Evolutionary conservation across 2,113 vertebrate genomes (phyloP).

Genomic region (Phrynocephalus versicolor): DNA sequence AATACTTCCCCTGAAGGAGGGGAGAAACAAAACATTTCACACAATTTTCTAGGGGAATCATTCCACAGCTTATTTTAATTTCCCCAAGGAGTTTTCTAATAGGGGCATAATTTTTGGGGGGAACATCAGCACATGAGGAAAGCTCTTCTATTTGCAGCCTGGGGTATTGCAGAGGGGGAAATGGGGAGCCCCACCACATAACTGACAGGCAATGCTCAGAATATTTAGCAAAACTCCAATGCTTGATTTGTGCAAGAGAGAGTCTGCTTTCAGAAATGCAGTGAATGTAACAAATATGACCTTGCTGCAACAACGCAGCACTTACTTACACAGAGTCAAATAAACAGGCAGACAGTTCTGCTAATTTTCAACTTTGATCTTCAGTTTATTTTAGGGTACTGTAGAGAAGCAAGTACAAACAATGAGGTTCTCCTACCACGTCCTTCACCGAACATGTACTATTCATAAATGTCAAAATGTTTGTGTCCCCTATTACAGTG

Average conservation of each 20-base stretch:
- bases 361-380: fast-evolving
- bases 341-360: not conserved
- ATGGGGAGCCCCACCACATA: not conserved
- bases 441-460: slow-evolving; percentile 1
- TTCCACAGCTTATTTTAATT: no score
- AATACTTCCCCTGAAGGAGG: no score
- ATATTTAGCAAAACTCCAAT: not conserved
- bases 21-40: no score
- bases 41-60: no score
- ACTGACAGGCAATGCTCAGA: not conserved
- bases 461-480: not conserved
- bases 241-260: not conserved
- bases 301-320: not conserved
- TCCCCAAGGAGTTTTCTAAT: no score
- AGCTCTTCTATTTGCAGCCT: not conserved
- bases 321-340: not conserved
- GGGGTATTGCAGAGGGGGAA: not conserved
- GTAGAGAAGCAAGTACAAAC: not conserved
- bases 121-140: no score
- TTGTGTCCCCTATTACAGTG: not conserved
- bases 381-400: not conserved
- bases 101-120: not conserved
- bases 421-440: not conserved
- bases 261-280: not conserved
- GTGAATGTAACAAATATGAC: not conserved